Conservation (phyloP, 2,797 vertebrate genomes). For the Sebastes glaucus region DNA sequence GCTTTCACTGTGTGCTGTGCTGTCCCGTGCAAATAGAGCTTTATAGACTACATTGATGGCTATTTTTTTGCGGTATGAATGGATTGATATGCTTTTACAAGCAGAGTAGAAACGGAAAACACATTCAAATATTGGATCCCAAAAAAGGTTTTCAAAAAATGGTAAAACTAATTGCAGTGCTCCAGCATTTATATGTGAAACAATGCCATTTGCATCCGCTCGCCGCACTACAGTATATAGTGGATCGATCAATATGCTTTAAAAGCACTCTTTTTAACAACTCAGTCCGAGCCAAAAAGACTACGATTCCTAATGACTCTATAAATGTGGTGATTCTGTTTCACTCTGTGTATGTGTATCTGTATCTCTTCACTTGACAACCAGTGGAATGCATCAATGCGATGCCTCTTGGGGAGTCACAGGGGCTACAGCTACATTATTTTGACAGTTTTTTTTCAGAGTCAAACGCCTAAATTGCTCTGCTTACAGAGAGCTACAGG, state of each 20-base stretch:
- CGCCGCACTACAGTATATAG: not conserved
- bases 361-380: slow-evolving; percentile 14
- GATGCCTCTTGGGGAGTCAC: slow-evolving; percentile 2
- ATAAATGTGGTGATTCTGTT: not conserved
- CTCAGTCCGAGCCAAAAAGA: not conserved
- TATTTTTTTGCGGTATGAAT: not conserved
- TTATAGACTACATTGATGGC: not conserved
- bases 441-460: slow-evolving; percentile 2
- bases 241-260: not conserved
- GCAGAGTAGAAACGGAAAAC: not conserved
- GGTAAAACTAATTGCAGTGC: not conserved
- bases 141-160: not conserved
- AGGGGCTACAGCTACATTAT: slow-evolving; percentile 4
- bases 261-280: not conserved
- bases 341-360: not conserved
- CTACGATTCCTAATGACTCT: not conserved
- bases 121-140: too few relatives aligned
- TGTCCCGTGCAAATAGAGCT: not conserved
- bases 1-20: not conserved
- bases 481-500: slow-evolving; percentile 24
- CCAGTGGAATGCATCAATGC: not conserved
- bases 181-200: not conserved
- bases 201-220: not conserved
- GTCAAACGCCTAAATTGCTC: slow-evolving; percentile 38
- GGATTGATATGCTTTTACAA: not conserved